A percentile compares a stretch with the other conserved stretches of the same genome.
Evolutionary conservation across 2,888 invertebrate species (phyloP).

Genomic region (Nasonovia ribisnigri): DNA sequence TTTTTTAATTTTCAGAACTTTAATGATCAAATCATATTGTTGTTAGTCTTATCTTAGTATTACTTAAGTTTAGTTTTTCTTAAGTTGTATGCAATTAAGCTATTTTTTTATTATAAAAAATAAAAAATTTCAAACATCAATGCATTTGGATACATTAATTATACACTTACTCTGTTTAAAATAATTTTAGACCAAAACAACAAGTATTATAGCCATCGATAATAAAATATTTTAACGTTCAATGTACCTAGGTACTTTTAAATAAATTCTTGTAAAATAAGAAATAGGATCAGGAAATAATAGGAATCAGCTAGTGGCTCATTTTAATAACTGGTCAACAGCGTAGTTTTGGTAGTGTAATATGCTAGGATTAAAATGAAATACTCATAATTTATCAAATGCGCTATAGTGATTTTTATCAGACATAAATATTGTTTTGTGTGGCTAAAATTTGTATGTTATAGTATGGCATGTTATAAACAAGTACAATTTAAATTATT

Average conservation of each 20-base stretch:
- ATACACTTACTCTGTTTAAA: not conserved
- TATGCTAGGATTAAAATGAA: not conserved
- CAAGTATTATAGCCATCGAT: not conserved
- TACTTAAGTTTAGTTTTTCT: not conserved
- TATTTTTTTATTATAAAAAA: not conserved
- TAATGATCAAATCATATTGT: not conserved
- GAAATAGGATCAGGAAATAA: not conserved
- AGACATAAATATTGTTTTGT: not conserved
- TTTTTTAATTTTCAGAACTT: not conserved
- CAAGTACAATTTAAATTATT: not conserved
- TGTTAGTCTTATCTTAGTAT: not conserved
- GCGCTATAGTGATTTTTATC: not conserved
- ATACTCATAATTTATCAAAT: not conserved
- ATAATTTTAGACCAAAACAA: not conserved
- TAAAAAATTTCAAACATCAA: not conserved
- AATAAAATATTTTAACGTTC: not conserved
- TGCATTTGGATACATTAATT: not conserved
- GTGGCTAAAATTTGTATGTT: not conserved
- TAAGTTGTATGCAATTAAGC: not conserved
- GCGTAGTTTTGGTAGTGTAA: not conserved
- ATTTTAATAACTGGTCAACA: not conserved
- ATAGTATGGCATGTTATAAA: not conserved
- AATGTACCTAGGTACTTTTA: not conserved
- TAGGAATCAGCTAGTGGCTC: not conserved
- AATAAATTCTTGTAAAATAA: not conserved